These are phyloP conservation scores for Hipparchia semele DNA, from an alignment of 2,888 invertebrate genomes.

Conservation along the genomic window DNA sequence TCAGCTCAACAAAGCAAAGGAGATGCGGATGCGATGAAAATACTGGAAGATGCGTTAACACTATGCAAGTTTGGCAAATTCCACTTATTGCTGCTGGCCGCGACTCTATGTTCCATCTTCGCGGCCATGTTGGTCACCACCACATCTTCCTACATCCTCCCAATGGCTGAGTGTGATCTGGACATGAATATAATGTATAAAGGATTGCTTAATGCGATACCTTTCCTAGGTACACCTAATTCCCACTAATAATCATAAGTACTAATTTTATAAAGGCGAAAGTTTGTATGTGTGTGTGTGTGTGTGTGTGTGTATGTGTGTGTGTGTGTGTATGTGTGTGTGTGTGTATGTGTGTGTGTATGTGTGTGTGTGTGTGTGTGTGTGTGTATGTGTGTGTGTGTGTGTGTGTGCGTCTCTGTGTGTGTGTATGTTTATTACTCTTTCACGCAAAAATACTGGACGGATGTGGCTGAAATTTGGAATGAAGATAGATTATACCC, in stretches of 20 bases:
- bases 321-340: too few species aligned
- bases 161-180: slow-evolving; percentile 61
- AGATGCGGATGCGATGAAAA: slow-evolving; percentile 51
- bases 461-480: too few species aligned
- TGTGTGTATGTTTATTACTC: too few species aligned
- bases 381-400: too few species aligned
- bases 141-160: slow-evolving; percentile 57
- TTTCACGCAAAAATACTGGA: too few species aligned
- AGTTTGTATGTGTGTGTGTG: too few species aligned
- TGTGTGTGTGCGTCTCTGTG: too few species aligned
- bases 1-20: slow-evolving; percentile 11
- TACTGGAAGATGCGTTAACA: slow-evolving; percentile 56
- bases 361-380: too few species aligned
- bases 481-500: too few species aligned
- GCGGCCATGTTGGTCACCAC: slow-evolving; percentile 53
- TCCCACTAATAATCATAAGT: slow-evolving; percentile 31
- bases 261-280: too few species aligned
- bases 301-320: too few species aligned
- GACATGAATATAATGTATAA: slow-evolving; percentile 58
- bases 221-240: slow-evolving; percentile 53
- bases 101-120: slow-evolving; percentile 50
- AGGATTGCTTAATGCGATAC: slow-evolving; percentile 57
- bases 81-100: slow-evolving; percentile 52
- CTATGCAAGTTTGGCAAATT: slow-evolving; percentile 58
- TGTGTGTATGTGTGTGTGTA: too few species aligned